Evolutionary conservation across 2,797 vertebrate genomes (phyloP).

Genomic region (Erpetoichthys calabaricus): DNA sequence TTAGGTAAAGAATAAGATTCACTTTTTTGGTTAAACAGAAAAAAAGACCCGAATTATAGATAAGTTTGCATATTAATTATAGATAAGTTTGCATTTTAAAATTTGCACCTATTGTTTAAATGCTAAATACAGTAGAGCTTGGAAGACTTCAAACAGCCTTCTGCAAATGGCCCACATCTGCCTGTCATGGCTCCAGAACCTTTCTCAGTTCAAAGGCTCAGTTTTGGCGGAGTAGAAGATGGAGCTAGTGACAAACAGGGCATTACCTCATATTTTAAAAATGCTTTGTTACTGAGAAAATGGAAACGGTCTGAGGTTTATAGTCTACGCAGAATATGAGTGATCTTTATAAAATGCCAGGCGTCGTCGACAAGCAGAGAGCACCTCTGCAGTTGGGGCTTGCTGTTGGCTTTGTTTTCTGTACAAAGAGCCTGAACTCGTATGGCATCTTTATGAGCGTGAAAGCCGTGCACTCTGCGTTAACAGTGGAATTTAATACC

Average conservation of each 20-base stretch:
- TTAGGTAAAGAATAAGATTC: no score
- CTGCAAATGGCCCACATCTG: not conserved
- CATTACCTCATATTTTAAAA: slow-evolving; percentile 76
- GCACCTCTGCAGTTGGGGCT: slow-evolving; percentile 23
- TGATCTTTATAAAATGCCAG: slow-evolving; percentile 36
- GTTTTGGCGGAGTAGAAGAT: slow-evolving; percentile 36
- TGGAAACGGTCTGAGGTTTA: slow-evolving; percentile 57
- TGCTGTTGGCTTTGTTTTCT: no score
- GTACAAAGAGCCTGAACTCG: no score
- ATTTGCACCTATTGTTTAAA: no score
- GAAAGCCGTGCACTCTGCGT: no score
- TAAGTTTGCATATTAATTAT: no score
- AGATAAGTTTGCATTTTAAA: no score
- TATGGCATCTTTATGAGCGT: no score
- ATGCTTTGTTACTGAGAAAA: slow-evolving; percentile 68
- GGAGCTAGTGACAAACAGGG: slow-evolving; percentile 56
- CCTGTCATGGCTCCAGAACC: slow-evolving; percentile 20
- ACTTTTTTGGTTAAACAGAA: no score
- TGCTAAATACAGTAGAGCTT: no score
- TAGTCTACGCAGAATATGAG: slow-evolving; percentile 36
- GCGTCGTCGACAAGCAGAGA: slow-evolving; percentile 25
- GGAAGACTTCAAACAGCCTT: not conserved
- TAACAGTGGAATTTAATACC: slow-evolving; percentile 1
- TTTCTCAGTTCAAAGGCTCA: slow-evolving; percentile 12
- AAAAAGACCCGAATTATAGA: no score